phyloP scores from a whole-genome alignment of 2,797 vertebrate genomes.

The Diglossa cyanea region DNA sequence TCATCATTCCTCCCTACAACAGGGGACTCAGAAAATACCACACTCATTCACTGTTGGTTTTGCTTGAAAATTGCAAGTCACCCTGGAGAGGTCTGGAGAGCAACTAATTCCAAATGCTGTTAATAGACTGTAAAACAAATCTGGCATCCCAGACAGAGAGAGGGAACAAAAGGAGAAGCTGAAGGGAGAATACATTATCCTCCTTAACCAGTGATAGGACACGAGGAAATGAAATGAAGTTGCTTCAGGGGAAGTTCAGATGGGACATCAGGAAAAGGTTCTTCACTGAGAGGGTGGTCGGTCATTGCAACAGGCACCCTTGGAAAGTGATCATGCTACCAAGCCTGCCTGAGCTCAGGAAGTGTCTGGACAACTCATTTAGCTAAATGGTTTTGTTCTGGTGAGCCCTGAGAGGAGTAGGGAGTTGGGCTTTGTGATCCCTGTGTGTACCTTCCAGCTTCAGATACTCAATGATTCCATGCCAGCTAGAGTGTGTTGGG shows the following conservation, averaged over 20 bases:
- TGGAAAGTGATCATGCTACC: not conserved
- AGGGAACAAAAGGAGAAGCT: not conserved
- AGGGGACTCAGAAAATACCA: not conserved
- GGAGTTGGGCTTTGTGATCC: too few relatives aligned
- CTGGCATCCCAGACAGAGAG: not conserved
- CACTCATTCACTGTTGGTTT: not conserved
- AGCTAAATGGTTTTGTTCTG: not conserved
- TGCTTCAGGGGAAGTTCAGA: not conserved
- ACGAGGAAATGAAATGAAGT: not conserved
- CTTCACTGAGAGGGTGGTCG: too few relatives aligned
- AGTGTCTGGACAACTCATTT: too few relatives aligned
- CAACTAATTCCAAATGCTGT: not conserved
- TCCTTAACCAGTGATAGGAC: not conserved
- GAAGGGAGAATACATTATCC: not conserved
- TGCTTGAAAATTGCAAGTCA: not conserved
- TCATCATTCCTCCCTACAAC: not conserved
- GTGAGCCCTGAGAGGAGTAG: not conserved
- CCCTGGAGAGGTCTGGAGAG: not conserved
- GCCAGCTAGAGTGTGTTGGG: not conserved
- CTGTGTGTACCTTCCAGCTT: not conserved
- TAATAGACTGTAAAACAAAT: not conserved
- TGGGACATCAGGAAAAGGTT: not conserved
- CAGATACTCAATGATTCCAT: not conserved
- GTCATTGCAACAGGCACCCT: not conserved
- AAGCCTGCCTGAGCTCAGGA: not conserved